Evolutionary conservation across 2,888 invertebrate genomes (phyloP), one percentile per base, ranked within the genome.

Genomic region (Coelogynopora nodosa): DNA sequence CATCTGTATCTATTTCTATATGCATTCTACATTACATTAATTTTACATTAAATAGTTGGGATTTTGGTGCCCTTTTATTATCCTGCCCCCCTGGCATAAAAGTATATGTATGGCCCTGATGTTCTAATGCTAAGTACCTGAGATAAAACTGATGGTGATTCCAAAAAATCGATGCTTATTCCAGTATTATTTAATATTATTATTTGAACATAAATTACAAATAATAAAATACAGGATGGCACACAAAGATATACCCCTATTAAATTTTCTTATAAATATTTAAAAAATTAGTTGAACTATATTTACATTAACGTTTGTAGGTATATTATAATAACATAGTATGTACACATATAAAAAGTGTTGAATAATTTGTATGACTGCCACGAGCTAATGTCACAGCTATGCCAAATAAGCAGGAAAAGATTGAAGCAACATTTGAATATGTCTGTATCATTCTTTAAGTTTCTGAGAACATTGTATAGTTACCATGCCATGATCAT

Each of bases 401-500:
- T 49, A n/a, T n/a, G 49, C 18, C 49, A 49, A 49, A 49, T 18
- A 18, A 13, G 49, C 49, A 18, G 49, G 18, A 49, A 49, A 49
- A 13, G 5, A 18, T 13, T 13, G 49, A 13, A 49, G 49, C 10
- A 18, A 49, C 5, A 18, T 49, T 49, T 49, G 10, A 13, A 18
- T n/a, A n/a, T n/a, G n/a, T n/a, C n/a, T n/a, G n/a, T n/a, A 49
- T 13, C 5, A 49, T 49, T 49, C 49, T 49, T 18, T 49, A 49
- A 49, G 49, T 49, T 49, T 49, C 49, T 49, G 49, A 49, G 49
- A 49, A 49, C 49, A 49, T 49, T 18, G 49, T 18, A 18, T 13
- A 49, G 49, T n/a, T n/a, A n/a, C n/a, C n/a, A n/a, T n/a, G n/a
- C 28, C 28, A 26, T 82, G 82, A 82, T 82, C 31, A 30, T 82